Base-by-base conservation (phyloP, 1,140 invertebrate species). In the Leptinotarsa defecta region DNA sequence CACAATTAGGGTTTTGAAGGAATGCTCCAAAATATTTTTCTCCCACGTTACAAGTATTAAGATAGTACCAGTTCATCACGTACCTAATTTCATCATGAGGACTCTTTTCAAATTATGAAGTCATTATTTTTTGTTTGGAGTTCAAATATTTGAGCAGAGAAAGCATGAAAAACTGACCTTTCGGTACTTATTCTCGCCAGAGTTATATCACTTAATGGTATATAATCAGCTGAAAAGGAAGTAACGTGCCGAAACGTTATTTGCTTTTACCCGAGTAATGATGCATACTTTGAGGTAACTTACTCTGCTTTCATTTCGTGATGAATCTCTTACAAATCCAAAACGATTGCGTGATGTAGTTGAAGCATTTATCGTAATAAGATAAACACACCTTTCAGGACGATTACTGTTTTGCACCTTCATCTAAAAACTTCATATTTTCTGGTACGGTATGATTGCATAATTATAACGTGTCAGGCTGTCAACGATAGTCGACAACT, bases 401-500 rank as follows among this genome's bases (percentile, higher is more conserved):
- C 22, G 15, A 20, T 65, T 24, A 65, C 11, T 3, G 64, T 65
- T 65, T 65, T 57, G 52, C 52, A 57, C 52, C 52, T 57, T 19
- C 52, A 57, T 57, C 15, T 57, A n/a, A 57, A 57, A 57, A 57
- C 3, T 19, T 57, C 15, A 57, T 3, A 57, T 57, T 57, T 15
- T 57, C n/a, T 57, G 4, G 52, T 17, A 57, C 52, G 5, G 15
- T 57, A 57, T 57, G 52, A 57, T 57, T 57, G n/a, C 52, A 57
- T 57, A 57, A 57, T 57, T 57, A 57, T 57, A 17, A 57, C n/a
- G 17, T 57, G 52, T 65, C 64, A 65, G 20, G 3, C 8, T 62
- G 61, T 62, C 61, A 62, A 20, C 15, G 61, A 65, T n/a, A 65
- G 20, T 22, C 64, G 20, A 65, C 64, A 19, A 19, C 64, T 65